These are phyloP conservation scores for Trinectes maculatus DNA, from an alignment of 2,113 vertebrate species.

Conservation along the genomic window DNA sequence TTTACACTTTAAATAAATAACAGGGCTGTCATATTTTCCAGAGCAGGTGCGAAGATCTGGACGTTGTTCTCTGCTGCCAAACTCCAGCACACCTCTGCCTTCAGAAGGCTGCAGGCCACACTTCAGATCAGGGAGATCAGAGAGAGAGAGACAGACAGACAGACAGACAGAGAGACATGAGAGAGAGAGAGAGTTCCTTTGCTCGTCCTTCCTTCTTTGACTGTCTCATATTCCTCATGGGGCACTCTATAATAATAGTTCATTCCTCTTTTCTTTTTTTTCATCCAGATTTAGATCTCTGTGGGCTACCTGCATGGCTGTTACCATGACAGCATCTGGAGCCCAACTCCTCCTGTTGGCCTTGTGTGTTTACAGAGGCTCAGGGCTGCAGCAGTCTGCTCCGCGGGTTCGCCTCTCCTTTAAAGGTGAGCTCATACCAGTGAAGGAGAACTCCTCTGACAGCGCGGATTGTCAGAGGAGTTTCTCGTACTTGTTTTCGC, in stretches of 20 bases:
- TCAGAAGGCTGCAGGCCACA: constrained; percentile 69
- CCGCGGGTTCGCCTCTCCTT: constrained; percentile 82
- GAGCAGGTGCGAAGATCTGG: constrained; percentile 76
- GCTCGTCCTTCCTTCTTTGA: constrained; percentile 65
- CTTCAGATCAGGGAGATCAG: constrained; percentile 73
- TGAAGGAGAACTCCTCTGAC: constrained; percentile 13
- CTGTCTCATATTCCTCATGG: constrained; percentile 70
- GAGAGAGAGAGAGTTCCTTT: constrained; percentile 29
- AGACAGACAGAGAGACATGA: constrained; percentile 64
- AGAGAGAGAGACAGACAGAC: constrained; percentile 33
- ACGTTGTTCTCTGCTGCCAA: constrained; percentile 64
- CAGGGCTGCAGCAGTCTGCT: constrained; percentile 75
- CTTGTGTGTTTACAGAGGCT: constrained; percentile 74
- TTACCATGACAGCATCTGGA: constrained; percentile 80
- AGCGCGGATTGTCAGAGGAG: constrained; percentile 1
- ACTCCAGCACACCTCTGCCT: constrained; percentile 49
- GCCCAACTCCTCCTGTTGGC: constrained; percentile 75
- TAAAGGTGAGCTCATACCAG: constrained; percentile 78
- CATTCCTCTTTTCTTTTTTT: constrained; percentile 64
- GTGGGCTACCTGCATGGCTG: constrained; percentile 77
- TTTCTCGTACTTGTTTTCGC: constrained; percentile 21
- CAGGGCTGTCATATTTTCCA: constrained; percentile 73
- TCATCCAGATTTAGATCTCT: constrained; percentile 77
- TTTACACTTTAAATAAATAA: constrained; percentile 78
- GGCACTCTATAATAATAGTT: constrained; percentile 75